phyloP scores from a whole-genome alignment of 2,888 invertebrate genomes.

The Agrypnus murinus region DNA sequence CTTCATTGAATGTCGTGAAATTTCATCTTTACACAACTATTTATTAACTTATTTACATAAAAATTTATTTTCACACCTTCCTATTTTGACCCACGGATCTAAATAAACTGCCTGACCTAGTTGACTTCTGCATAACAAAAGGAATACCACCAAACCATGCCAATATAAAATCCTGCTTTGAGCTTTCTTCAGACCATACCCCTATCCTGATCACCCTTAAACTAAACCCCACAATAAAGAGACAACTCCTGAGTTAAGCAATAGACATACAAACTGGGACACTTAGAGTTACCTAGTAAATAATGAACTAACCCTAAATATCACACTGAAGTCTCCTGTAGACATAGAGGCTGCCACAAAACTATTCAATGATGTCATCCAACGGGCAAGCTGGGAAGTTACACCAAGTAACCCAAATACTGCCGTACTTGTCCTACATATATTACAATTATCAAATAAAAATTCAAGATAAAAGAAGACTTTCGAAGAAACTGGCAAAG shows the following conservation, averaged over 20 bases:
- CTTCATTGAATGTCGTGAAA: too few relatives aligned
- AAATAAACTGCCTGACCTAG: not conserved
- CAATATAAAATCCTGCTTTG: not conserved
- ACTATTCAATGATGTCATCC: not conserved
- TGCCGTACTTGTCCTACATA: not conserved
- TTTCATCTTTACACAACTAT: too few relatives aligned
- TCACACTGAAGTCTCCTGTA: not conserved
- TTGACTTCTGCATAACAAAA: conserved; percentile 1
- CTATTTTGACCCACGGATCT: not conserved
- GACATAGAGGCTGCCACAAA: not conserved
- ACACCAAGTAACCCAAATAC: conserved; percentile 4
- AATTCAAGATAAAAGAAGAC: conserved; percentile 9
- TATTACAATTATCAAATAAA: not conserved
- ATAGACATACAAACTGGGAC: not conserved
- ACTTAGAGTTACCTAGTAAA: not conserved
- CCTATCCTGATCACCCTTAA: not conserved
- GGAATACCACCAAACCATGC: not conserved
- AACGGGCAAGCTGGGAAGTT: conserved; percentile 4
- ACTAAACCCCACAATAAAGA: not conserved
- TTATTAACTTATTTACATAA: too few relatives aligned
- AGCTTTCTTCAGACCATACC: not conserved
- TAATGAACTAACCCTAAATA: not conserved
- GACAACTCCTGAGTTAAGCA: not conserved
- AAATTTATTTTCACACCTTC: too few relatives aligned
- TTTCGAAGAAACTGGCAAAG: conserved; percentile 14